A percentile compares a stretch with the other conserved stretches of the same genome.
These are phyloP conservation scores for Punctoribates punctum DNA, from an alignment of 2,888 invertebrate genomes.

Conservation along the genomic window DNA sequence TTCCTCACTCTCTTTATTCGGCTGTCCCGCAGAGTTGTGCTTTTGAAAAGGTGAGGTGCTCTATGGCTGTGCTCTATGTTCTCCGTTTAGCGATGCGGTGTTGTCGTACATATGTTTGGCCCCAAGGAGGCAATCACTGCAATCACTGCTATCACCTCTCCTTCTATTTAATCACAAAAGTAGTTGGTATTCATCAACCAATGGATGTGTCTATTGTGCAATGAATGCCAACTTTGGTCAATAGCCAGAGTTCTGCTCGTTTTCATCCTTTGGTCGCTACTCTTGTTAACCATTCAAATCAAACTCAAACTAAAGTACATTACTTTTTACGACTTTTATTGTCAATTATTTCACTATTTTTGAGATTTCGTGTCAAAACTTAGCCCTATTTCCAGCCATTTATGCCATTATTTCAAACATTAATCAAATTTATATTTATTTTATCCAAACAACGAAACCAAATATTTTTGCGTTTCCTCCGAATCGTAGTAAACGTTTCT, in stretches of 20 bases:
- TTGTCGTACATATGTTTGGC: constrained; percentile 35
- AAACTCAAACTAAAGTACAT: neutral
- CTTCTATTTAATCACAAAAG: constrained; percentile 18
- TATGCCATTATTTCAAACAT: no score
- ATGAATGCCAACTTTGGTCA: constrained; percentile 17
- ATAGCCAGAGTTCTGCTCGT: neutral
- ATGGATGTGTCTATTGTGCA: constrained; percentile 29
- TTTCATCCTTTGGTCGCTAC: neutral
- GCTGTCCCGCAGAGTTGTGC: constrained; percentile 14
- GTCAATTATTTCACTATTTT: neutral
- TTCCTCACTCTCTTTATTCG: constrained; percentile 19
- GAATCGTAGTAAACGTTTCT: no score
- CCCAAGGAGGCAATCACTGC: constrained; percentile 29
- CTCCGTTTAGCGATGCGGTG: constrained; percentile 12
- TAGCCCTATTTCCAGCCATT: no score
- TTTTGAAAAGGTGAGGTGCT: constrained; percentile 32
- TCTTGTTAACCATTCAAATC: constrained; percentile 3
- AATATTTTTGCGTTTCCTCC: no score
- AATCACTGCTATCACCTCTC: constrained; percentile 32
- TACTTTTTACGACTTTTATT: constrained; percentile 15
- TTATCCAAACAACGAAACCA: no score
- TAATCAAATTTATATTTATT: no score
- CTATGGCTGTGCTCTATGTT: neutral
- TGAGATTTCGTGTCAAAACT: constrained; percentile 4
- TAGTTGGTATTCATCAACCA: constrained; percentile 25